A percentile compares a stretch with the other conserved stretches of the same genome.
Conservation (phyloP, 2,888 invertebrate species). For the Timema cristinae region DNA sequence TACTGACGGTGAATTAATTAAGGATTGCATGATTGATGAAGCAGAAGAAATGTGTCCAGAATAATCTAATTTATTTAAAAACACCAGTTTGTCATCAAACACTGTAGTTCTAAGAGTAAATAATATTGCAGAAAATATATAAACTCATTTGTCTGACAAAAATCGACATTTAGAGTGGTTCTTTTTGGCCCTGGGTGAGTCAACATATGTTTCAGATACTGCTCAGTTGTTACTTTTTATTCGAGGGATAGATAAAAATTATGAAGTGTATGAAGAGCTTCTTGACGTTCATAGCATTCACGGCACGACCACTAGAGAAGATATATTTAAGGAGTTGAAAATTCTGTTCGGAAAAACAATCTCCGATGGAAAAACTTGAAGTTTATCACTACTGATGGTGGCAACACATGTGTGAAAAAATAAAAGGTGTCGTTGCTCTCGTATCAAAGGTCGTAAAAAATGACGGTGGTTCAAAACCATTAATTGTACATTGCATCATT, state of each 20-base stretch:
- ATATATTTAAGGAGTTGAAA: conserved; percentile 33
- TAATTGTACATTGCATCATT: conserved; percentile 39
- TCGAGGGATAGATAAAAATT: conserved; percentile 15
- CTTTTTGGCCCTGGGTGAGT: conserved; percentile 9
- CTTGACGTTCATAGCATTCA: conserved; percentile 13
- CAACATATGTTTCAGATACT: conserved; percentile 10
- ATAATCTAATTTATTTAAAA: neutral
- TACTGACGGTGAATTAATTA: conserved; percentile 9
- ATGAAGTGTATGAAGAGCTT: conserved; percentile 17
- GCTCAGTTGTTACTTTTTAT: conserved; percentile 17
- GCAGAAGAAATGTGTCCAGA: conserved; percentile 2
- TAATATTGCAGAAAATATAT: neutral
- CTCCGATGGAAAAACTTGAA: conserved; percentile 34
- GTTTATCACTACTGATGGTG: conserved; percentile 36
- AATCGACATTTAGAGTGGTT: conserved; percentile 17
- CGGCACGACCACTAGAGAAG: conserved; percentile 10
- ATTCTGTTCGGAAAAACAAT: conserved; percentile 29
- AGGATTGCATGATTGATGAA: neutral
- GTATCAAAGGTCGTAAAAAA: conserved; percentile 38
- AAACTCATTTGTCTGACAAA: neutral
- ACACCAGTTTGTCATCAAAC: neutral
- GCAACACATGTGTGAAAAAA: conserved; percentile 37
- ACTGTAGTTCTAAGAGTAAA: neutral
- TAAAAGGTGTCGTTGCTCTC: conserved; percentile 34
- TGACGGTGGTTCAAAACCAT: conserved; percentile 38